Evolutionary conservation across 2,888 invertebrate genomes (phyloP), one percentile per base, ranked within the genome.

Genomic region (Chymomyza caudatula): DNA sequence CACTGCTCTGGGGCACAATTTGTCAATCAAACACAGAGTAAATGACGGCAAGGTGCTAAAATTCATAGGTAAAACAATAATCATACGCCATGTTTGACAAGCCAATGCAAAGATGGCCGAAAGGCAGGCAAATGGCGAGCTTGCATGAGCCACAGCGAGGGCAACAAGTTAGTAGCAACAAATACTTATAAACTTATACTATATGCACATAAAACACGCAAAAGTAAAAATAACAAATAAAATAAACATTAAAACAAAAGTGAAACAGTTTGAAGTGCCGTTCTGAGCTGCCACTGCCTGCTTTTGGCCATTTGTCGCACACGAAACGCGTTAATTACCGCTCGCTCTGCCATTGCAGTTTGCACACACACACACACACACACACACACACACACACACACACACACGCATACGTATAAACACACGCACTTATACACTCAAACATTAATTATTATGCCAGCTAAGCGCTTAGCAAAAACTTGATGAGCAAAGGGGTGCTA

Each of bases 371-470:
- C 6, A 17, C 3, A 23, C 19, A 8, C 13, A 6, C 15, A 17
- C 57, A 4, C 8, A 5, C 42, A 5, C 0, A 20, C 19, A 60
- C 58, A 66, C 66, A 84, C 76, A 84, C 29, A 37, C 29, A 2
- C 11, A 13, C 11, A 37, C 29, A 37, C 29, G 8, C 29, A 84
- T 73, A 86, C 86, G 84, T 81, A n/a, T n/a, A n/a, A n/a, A n/a
- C n/a, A n/a, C n/a, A 84, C 76, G 86, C 29, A 37, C 29, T 13
- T 37, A 13, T 37, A 37, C 29, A 37, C 29, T 37, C 29, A 84
- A 74, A 86, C 86, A 86, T 81, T 81, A 81, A 81, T 81, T 81
- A 81, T 86, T 85, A 85, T 81, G 86, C 85, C 81, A 71, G 86
- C 82, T 81, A 81, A 81, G 86, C 80, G 86, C 70, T 76, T 52